Conservation (phyloP, 2,797 vertebrate species). For the Acanthopagrus latus region DNA sequence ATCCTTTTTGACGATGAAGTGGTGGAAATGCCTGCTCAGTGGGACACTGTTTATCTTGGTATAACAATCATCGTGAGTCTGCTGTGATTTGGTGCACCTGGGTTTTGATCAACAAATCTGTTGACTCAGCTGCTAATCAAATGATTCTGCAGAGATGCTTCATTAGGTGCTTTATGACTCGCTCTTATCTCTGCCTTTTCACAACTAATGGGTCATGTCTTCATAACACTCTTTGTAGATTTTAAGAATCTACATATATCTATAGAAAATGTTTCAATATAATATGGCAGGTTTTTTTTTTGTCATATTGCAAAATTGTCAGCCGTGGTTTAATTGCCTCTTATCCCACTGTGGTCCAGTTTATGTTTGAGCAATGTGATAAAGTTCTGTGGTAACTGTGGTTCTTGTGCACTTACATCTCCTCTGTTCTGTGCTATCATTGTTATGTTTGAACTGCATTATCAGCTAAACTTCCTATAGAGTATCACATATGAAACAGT, state of each 20-base stretch:
- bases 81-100: neutral
- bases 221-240: neutral
- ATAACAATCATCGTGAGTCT: neutral
- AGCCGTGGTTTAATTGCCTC: neutral
- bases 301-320: neutral
- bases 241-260: too few species aligned
- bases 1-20: conserved; percentile 88
- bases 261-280: too few species aligned
- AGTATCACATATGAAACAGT: conserved; percentile 98
- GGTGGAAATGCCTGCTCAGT: neutral
- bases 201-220: too few species aligned
- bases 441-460: neutral
- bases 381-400: neutral
- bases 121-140: neutral
- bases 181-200: neutral
- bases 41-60: neutral
- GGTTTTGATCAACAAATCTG: neutral
- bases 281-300: too few species aligned
- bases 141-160: neutral
- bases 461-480: conserved; percentile 89
- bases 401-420: neutral
- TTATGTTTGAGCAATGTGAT: neutral
- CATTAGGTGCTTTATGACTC: neutral
- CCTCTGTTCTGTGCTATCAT: neutral
- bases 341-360: neutral